Percentiles rank a stretch among this genome's conserved stretches.
Evolutionary conservation across 2,888 invertebrate genomes (phyloP).

Genomic region (Aphidoletes aphidimyza): DNA sequence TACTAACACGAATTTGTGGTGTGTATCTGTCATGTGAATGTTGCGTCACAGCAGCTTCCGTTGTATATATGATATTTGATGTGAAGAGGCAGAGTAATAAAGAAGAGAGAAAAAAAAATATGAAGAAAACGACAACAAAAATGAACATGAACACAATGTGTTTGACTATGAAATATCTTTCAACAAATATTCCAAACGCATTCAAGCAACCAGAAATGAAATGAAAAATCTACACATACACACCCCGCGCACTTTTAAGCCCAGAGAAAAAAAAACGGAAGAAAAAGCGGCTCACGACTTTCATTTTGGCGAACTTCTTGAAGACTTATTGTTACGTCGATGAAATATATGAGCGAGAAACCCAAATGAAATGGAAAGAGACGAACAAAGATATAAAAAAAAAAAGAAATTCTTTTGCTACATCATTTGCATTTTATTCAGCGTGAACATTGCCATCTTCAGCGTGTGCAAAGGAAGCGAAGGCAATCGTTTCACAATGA

Average conservation of each 20-base stretch:
- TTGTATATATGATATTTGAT: no score
- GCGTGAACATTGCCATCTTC: neutral
- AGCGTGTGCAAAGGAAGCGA: neutral
- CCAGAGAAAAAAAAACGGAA: neutral
- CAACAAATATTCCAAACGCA: constrained; percentile 16
- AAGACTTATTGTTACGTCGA: neutral
- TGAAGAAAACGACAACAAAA: neutral
- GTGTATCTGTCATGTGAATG: constrained; percentile 3
- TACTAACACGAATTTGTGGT: constrained; percentile 13
- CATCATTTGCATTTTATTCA: constrained; percentile 23
- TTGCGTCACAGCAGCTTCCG: neutral
- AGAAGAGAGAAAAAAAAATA: neutral
- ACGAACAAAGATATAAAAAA: neutral
- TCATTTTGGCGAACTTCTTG: constrained; percentile 10
- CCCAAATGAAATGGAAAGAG: neutral
- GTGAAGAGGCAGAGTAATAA: neutral
- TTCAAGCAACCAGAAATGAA: constrained; percentile 8
- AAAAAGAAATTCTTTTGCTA: neutral
- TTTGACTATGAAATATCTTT: constrained; percentile 1
- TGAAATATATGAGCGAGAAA: neutral
- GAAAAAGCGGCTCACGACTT: neutral
- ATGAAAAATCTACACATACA: constrained; percentile 2
- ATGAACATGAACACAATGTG: neutral
- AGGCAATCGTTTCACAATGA: constrained; percentile 45
- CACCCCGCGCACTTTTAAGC: neutral